Conservation (phyloP, 64 coral and sea anemone genomes). For the Orbicella faveolata region DNA sequence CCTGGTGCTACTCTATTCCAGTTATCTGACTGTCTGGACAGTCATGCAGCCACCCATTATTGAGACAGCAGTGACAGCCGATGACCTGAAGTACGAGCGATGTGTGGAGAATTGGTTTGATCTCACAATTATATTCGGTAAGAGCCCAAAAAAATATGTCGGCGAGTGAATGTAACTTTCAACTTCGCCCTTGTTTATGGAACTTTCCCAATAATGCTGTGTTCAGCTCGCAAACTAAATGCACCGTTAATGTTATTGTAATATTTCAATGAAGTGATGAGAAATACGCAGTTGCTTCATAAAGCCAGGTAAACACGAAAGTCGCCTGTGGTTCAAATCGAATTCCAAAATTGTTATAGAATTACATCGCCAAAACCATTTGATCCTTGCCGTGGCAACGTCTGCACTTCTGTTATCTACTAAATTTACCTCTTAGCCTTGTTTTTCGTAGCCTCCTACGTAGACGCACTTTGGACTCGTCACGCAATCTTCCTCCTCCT, state of each 20-base stretch:
- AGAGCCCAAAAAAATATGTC: not conserved
- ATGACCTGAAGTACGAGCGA: constrained; percentile 46
- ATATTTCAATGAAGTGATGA: too few species aligned
- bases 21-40: constrained; percentile 60
- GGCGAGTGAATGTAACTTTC: not conserved
- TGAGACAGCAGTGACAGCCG: constrained; percentile 19
- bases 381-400: not conserved
- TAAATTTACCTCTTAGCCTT: too few species aligned
- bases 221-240: too few species aligned
- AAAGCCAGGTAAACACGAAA: too few species aligned
- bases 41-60: constrained; percentile 23
- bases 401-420: not conserved
- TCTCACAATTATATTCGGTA: constrained; percentile 29
- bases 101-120: constrained; percentile 53
- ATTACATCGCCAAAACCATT: too few species aligned
- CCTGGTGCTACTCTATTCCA: constrained; percentile 14
- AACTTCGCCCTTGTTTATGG: not conserved
- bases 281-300: too few species aligned
- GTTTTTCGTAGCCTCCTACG: too few species aligned
- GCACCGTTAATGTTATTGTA: too few species aligned
- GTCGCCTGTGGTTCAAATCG: too few species aligned
- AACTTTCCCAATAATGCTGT: not conserved
- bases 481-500: too few species aligned
- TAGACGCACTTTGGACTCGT: too few species aligned
- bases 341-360: not conserved